Conservation (phyloP, 2,113 vertebrate genomes). For the Sinocyclocheilus rhinocerous region DNA sequence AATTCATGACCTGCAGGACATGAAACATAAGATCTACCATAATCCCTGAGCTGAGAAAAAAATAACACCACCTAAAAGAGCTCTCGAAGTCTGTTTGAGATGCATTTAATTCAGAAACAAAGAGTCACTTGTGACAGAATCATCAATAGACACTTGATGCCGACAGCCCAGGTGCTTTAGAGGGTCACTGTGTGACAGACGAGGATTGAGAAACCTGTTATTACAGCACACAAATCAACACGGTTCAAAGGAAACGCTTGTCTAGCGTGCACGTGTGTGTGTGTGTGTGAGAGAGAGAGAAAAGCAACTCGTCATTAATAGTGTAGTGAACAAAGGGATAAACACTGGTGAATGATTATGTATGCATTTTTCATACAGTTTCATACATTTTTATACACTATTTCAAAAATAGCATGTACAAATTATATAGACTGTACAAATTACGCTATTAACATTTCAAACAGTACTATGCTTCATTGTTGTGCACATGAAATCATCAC, state of each 20-base stretch:
- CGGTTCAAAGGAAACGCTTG: conserved; percentile 50
- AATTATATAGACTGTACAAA: neutral
- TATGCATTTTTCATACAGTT: neutral
- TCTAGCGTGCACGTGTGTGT: neutral
- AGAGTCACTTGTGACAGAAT: conserved; percentile 44
- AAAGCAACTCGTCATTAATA: neutral
- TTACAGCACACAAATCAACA: conserved; percentile 45
- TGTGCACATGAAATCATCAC: neutral
- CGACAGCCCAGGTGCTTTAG: conserved; percentile 2
- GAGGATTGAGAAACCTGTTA: conserved; percentile 30
- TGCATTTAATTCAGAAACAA: conserved; percentile 38
- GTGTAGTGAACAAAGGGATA: neutral
- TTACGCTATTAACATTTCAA: neutral
- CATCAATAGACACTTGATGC: neutral
- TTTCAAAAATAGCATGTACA: neutral
- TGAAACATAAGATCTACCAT: conserved; percentile 17
- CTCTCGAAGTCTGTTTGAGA: neutral
- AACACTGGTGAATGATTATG: neutral
- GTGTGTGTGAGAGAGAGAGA: neutral
- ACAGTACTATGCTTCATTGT: neutral
- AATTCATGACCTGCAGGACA: conserved; percentile 43
- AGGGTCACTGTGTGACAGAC: conserved; percentile 33
- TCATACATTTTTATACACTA: neutral
- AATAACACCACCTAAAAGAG: conserved; percentile 28
- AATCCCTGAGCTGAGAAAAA: conserved; percentile 19